Evolutionary conservation across 2,888 invertebrate species (phyloP), one percentile per base, ranked within the genome.

Genomic region (Dioctria linearis): DNA sequence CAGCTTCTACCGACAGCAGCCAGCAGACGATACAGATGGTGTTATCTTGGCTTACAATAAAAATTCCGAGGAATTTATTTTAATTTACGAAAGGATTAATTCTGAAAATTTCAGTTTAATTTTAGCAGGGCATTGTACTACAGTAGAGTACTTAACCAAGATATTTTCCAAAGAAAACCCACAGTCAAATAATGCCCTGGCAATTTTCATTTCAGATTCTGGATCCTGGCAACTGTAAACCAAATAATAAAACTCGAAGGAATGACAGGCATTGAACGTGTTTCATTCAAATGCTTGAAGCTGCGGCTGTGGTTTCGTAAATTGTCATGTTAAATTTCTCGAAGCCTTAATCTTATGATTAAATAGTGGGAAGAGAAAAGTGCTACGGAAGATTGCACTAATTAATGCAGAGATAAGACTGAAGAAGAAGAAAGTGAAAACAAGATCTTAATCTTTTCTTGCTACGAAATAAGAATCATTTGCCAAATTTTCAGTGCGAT

Each of bases 51-150:
- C 63, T 63, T 54, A 73, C 66, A 75, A 40, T 59, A 37, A 13
- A 69, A 39, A 78, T 61, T 43, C 39, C 40, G 69, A 78, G 78
- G 80, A 80, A 82, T 82, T 73, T 61, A 49, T 82, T 76, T 80
- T 82, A 82, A 82, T 82, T 82, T 82, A 69, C 78, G 78, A 82
- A 82, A 80, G 80, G 82, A 82, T 82, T 82, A 82, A 78, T 59
- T 81, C 71, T 51, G 46, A 54, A 54, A 63, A 78, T 67, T 25
- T 59, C 73, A 71, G 63, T 57, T 67, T 66, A 59, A 61, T 76
- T 82, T 82, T 78, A 71, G 71, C 69, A 40, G 59, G 43, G n/a
- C n/a, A 59, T 59, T 25, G 25, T 25, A 25, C 25, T 25, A 25
- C 25, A 25, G 25, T 2, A 25, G 1, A 25, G 25, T 25, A 25